A percentile compares a stretch with the other conserved stretches of the same genome.
These are phyloP conservation scores for Sweltsa coloradensis DNA, from an alignment of 1,140 invertebrate genomes.

Conservation along the genomic window DNA sequence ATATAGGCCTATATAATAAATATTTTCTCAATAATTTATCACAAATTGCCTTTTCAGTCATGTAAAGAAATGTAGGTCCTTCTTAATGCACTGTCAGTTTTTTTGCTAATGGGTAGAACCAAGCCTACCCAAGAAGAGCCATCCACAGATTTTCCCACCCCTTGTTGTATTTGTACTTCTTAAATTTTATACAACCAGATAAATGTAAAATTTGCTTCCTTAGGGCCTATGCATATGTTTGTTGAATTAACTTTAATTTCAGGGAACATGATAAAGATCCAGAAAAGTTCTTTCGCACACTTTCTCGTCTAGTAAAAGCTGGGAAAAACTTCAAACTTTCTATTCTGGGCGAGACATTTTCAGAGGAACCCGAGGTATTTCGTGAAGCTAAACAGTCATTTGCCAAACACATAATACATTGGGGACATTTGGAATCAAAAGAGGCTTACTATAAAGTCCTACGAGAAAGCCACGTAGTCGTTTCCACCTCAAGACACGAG, in stretches of 20 bases:
- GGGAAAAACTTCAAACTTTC: slow-evolving; percentile 43
- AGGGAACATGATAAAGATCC: slow-evolving; percentile 72
- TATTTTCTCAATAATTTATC: too few species aligned
- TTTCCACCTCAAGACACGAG: slow-evolving; percentile 64
- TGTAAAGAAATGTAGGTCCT: too few species aligned
- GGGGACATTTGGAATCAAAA: slow-evolving; percentile 43
- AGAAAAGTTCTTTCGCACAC: slow-evolving; percentile 43
- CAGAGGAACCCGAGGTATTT: slow-evolving; percentile 42
- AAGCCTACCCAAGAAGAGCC: too few species aligned
- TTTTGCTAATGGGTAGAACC: too few species aligned
- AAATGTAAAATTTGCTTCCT: too few species aligned
- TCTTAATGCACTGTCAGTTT: too few species aligned
- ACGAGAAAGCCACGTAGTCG: slow-evolving; percentile 41
- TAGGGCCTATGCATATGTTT: too few species aligned
- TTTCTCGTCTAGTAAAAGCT: slow-evolving; percentile 40
- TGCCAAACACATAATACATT: slow-evolving; percentile 39
- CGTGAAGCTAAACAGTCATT: slow-evolving; percentile 35
- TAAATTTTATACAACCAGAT: too few species aligned
- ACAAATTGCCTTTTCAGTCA: too few species aligned
- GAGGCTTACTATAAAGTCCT: slow-evolving; percentile 45
- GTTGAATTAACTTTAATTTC: slow-evolving; percentile 13
- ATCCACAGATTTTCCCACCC: too few species aligned
- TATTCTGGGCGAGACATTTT: slow-evolving; percentile 46
- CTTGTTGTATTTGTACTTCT: too few species aligned
- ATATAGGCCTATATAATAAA: too few species aligned